A percentile compares a stretch with the other conserved stretches of the same genome.
Evolutionary conservation across 2,797 vertebrate genomes (phyloP).

Genomic region (Poeciliopsis paucimaculata): DNA sequence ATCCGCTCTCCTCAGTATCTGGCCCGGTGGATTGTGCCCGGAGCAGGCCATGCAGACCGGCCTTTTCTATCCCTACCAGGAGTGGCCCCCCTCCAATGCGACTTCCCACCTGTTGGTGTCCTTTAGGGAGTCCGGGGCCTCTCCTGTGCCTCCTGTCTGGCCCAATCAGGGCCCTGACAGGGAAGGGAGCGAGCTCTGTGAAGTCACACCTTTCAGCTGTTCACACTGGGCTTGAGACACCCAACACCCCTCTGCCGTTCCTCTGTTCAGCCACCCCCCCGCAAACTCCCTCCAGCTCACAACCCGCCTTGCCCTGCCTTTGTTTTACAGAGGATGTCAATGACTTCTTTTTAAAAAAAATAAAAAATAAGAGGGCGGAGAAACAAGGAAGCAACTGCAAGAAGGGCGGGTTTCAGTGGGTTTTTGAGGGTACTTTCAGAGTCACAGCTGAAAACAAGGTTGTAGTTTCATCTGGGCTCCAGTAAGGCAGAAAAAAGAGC

Average conservation of each 20-base stretch:
- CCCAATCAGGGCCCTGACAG: constrained; percentile 95
- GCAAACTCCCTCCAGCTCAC: constrained; percentile 42
- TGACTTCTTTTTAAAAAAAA: constrained; percentile 59
- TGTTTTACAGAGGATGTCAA: constrained; percentile 78
- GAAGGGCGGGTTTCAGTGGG: constrained; percentile 71
- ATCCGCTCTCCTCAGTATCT: constrained; percentile 72
- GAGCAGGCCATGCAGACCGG: constrained; percentile 74
- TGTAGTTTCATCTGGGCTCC: constrained; percentile 54
- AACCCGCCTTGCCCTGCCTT: constrained; percentile 50
- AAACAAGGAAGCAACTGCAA: constrained; percentile 73
- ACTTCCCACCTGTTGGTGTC: constrained; percentile 94
- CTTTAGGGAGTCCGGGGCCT: constrained; percentile 87
- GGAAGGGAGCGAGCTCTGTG: constrained; percentile 83
- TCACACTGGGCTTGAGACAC: constrained; percentile 83
- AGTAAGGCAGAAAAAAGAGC: constrained; percentile 29
- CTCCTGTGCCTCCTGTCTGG: constrained; percentile 91
- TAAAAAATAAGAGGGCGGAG: constrained; percentile 29
- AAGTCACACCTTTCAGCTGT: constrained; percentile 98
- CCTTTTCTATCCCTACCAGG: constrained; percentile 83
- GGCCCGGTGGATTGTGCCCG: constrained; percentile 75
- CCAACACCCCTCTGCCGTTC: constrained; percentile 79
- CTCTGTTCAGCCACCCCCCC: constrained; percentile 51
- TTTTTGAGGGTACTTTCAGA: constrained; percentile 52
- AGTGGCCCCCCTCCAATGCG: constrained; percentile 79
- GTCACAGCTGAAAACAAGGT: constrained; percentile 70